Base-by-base conservation (phyloP, 2,888 invertebrate species). In the Catocala sponsa region DNA sequence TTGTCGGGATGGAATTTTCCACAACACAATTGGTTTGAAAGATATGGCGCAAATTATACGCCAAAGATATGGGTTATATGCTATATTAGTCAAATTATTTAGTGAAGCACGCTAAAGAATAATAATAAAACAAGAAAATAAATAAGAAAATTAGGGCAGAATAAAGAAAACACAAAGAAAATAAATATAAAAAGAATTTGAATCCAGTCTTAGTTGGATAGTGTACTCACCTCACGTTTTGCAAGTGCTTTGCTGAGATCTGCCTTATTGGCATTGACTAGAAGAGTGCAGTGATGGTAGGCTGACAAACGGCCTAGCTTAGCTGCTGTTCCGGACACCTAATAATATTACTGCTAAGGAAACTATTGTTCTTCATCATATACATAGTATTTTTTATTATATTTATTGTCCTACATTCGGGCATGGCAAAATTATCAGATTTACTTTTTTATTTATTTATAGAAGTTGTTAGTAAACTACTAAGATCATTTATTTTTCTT, bases 251-350 rank as follows among this genome's bases (percentile, higher is more conserved):
- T 95, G 78, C 96, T 96, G 85, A 98, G 95, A 86, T 96, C 95
- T 71, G 95, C 89, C 91, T 98, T 97, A 86, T 98, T 97, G 69
- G 97, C 97, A 83, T 98, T 96, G 67, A 99, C 97, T 86, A 99
- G 95, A 74, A 99, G 95, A 4, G 99, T 99, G 91, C 99, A 99
- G 90, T 99, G 99, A 88, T 99, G 99, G 94, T 99, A 99, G n/a
- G 98, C 97, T 83, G 97, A 97, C 9, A 97, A 95, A 72, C 97
- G 95, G 63, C 98, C 98, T 63, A 99, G 94, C 93, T 98, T 98
- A 0, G 99, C 97, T 53, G 99, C 99, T 54, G 99, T 99, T 76
- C 99, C 99, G 79, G 99, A 99, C 78, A 99, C 96, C 98, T 99
- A 84, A 78, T 65, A 66, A 35, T 46, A 41, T 56, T 46, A 6